phyloP scores from a whole-genome alignment of 2,888 invertebrate genomes.

The Lucinisca nassula region DNA sequence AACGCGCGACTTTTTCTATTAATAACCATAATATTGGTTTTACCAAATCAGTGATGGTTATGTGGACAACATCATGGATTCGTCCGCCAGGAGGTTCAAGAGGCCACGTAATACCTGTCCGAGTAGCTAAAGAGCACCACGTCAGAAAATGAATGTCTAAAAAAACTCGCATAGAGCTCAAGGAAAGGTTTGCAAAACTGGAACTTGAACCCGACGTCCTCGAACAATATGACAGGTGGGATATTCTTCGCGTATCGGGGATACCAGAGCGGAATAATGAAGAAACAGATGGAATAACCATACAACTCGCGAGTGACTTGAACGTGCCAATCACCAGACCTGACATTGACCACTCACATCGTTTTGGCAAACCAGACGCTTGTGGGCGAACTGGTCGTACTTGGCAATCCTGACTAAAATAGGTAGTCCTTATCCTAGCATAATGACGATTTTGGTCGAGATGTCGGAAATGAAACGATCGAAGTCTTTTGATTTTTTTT shows the following conservation, averaged over 20 bases:
- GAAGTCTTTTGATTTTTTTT: no score
- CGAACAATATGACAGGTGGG: not conserved
- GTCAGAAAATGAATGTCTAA: not conserved
- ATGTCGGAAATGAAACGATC: no score
- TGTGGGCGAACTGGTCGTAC: not conserved
- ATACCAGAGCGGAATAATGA: not conserved
- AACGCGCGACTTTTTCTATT: no score
- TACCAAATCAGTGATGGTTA: no score
- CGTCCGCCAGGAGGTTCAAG: no score
- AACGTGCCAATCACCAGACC: not conserved
- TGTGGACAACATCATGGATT: no score
- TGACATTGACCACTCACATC: not conserved
- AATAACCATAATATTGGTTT: no score
- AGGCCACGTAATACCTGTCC: no score
- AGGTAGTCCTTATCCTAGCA: no score
- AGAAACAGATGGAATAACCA: not conserved
- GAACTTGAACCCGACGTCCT: not conserved
- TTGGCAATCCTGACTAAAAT: no score
- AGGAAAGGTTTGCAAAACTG: not conserved
- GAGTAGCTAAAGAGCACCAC: no score
- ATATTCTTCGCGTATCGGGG: not conserved
- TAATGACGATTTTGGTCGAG: no score
- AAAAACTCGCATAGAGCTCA: not conserved
- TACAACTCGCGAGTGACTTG: not conserved
- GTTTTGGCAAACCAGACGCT: not conserved